A percentile compares a stretch with the other conserved stretches of the same genome.
Evolutionary conservation across 2,888 invertebrate species (phyloP).

Genomic region (Patella caerulea): DNA sequence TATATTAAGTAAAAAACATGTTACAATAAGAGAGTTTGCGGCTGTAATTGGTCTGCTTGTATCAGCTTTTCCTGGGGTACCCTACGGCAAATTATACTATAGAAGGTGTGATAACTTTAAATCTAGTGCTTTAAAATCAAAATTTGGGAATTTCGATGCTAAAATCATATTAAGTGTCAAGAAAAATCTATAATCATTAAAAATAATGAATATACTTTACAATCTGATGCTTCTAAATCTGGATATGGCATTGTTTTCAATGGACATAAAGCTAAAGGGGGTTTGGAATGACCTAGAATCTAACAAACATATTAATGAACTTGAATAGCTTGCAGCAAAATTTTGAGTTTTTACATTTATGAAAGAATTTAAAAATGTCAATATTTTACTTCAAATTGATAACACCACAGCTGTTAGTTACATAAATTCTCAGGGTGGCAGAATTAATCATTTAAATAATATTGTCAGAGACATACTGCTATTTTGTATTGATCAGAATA

Average conservation of each 20-base stretch:
- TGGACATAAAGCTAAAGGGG: neutral
- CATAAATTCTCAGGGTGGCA: constrained; percentile 2
- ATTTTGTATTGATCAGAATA: constrained; percentile 15
- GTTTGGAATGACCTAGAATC: neutral
- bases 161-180: neutral
- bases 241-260: constrained; percentile 3
- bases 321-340: constrained; percentile 11
- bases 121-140: neutral
- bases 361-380: neutral
- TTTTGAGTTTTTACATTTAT: neutral
- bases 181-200: neutral
- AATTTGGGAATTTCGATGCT: constrained; percentile 7
- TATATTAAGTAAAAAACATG: neutral
- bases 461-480: constrained; percentile 11
- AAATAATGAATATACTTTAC: neutral
- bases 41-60: constrained; percentile 5
- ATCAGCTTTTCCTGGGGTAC: constrained; percentile 8
- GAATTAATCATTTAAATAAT: constrained; percentile 12
- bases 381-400: constrained; percentile 2
- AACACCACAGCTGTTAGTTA: constrained; percentile 8
- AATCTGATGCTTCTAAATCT: constrained; percentile 8
- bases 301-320: constrained; percentile 20
- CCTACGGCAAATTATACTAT: neutral
- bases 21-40: constrained; percentile 13
- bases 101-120: neutral